Evolutionary conservation across 2,888 invertebrate genomes (phyloP), one percentile per base, ranked within the genome.

Genomic region (Aelia acuminata): DNA sequence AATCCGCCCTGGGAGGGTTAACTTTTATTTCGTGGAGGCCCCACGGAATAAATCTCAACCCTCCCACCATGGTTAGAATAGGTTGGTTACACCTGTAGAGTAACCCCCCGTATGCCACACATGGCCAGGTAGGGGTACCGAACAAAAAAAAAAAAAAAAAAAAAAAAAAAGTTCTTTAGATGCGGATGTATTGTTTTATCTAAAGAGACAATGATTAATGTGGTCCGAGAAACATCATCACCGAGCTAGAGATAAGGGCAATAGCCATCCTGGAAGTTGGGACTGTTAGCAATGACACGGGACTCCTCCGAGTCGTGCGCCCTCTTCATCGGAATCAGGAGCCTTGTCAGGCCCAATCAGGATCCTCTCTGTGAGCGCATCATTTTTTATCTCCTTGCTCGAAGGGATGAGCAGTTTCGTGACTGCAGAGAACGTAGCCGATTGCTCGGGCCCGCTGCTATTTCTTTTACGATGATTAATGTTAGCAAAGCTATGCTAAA

Each of bases 281-380:
- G 43, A 5, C 43, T 75, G 35, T 22, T 43, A 13, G 43, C n/a
- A n/a, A 80, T 80, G 43, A n/a, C 80, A 47, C 20, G 10, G 43
- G 43, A 3, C 5, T 53, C 53, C 53, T 53, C 31, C 15, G 43
- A 80, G 80, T 75, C 80, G 80, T 80, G 80, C 80, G 43, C 13
- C 47, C 80, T n/a, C 80, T 80, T 80, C 80, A 80, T 43, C 11
- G n/a, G 22, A 39, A 75, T 75, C 75, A 75, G 43, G 39, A 7
- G n/a, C 80, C 80, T 80, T 80, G 80, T 80, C 75, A 75, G 22
- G 3, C 0, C n/a, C 80, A 80, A 80, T 80, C 80, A 80, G 80
- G 75, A 39, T 43, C 43, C 80, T 80, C 43, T 80, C 80, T 80
- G 39, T 43, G 0, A 80, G 11, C 43, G 13, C 80, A 80, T 80